A percentile compares a stretch with the other conserved stretches of the same genome.
phyloP scores from a whole-genome alignment of 2,888 invertebrate species.

The Acleris sparsana region DNA sequence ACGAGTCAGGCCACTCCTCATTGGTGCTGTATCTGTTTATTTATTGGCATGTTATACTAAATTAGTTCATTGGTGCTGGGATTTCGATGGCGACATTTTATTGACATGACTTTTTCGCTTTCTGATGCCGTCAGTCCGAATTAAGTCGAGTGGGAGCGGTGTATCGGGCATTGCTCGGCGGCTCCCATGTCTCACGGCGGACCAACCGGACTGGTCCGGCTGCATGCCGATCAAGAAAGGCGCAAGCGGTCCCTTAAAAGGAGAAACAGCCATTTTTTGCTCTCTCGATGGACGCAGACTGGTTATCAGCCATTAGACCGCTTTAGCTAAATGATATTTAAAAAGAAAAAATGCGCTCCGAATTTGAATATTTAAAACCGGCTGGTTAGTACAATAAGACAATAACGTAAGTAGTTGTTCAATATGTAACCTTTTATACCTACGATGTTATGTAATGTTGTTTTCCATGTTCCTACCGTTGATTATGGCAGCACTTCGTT shows the following conservation, averaged over 20 bases:
- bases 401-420: background rate
- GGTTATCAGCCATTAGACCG: slow-evolving; percentile 56
- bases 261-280: slow-evolving; percentile 70
- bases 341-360: slow-evolving; percentile 26
- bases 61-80: slow-evolving; percentile 5
- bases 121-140: slow-evolving; percentile 27
- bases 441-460: background rate
- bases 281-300: slow-evolving; percentile 51
- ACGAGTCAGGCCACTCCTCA: slow-evolving; percentile 12
- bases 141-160: slow-evolving; percentile 17
- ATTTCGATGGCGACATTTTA: slow-evolving; percentile 15
- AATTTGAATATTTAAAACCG: slow-evolving; percentile 5
- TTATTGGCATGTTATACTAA: background rate
- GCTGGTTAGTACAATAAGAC: background rate
- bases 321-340: slow-evolving; percentile 34
- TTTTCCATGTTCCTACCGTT: slow-evolving; percentile 5
- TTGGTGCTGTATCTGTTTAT: background rate
- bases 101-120: slow-evolving; percentile 27
- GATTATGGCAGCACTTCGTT: background rate
- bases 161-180: slow-evolving; percentile 38
- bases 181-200: slow-evolving; percentile 76
- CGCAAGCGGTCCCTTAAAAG: slow-evolving; percentile 73
- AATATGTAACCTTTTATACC: background rate
- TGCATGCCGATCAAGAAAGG: slow-evolving; percentile 77
- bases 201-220: slow-evolving; percentile 68